Evolutionary conservation across 2,797 vertebrate species (phyloP).

Genomic region (Micropoecilia bifurca): DNA sequence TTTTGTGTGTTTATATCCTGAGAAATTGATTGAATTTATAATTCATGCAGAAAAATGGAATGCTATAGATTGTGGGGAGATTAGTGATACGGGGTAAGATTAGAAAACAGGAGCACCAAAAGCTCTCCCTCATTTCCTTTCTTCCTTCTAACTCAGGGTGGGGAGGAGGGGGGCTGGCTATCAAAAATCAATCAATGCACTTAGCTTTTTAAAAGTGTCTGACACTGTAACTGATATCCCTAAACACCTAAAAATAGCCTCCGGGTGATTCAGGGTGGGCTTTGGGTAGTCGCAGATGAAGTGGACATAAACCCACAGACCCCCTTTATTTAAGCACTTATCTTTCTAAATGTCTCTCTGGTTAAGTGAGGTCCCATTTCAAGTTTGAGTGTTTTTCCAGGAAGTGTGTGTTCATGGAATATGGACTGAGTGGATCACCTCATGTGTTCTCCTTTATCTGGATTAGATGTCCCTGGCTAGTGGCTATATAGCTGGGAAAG

Average conservation of each 20-base stretch:
- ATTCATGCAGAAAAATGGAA: slow-evolving; percentile 75
- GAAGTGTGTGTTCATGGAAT: slow-evolving; percentile 51
- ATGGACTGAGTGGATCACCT: slow-evolving; percentile 34
- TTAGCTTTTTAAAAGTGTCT: slow-evolving; percentile 79
- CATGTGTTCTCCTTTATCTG: slow-evolving; percentile 29
- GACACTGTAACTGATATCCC: slow-evolving; percentile 73
- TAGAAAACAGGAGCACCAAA: slow-evolving; percentile 75
- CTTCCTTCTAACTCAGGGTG: slow-evolving; percentile 46
- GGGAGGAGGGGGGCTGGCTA: slow-evolving; percentile 49
- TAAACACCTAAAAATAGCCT: slow-evolving; percentile 71
- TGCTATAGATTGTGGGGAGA: slow-evolving; percentile 74
- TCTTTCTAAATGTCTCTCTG: slow-evolving; percentile 34
- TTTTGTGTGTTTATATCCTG: slow-evolving; percentile 69
- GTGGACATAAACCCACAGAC: slow-evolving; percentile 26
- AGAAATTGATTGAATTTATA: slow-evolving; percentile 76
- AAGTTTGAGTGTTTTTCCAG: slow-evolving; percentile 54
- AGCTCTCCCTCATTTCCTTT: slow-evolving; percentile 70
- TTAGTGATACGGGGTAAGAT: slow-evolving; percentile 73
- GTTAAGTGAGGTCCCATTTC: slow-evolving; percentile 49
- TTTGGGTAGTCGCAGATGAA: slow-evolving; percentile 34
- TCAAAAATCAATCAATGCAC: slow-evolving; percentile 83
- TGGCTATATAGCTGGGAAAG: slow-evolving; percentile 24
- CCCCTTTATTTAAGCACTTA: slow-evolving; percentile 12
- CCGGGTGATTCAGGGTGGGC: slow-evolving; percentile 36
- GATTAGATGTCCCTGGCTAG: slow-evolving; percentile 34